Evolutionary conservation across 92 coral and sea anemone genomes (phyloP), one percentile per base, ranked within the genome.

Genomic region (Nematostella vectensis): DNA sequence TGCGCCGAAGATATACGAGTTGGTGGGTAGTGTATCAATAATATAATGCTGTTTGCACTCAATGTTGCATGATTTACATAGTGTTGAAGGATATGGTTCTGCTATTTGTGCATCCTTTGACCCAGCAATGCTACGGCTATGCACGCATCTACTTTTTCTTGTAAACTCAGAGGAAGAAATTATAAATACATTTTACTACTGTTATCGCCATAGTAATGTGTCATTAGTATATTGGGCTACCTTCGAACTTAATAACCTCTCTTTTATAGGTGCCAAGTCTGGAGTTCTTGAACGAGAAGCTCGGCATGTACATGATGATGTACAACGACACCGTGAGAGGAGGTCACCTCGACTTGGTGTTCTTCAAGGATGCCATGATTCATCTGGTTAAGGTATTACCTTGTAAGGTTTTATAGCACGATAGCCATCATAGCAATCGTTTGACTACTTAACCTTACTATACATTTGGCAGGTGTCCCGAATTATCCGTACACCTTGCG

Each of bases 291-390:
- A 85, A 85, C 70, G 95, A 85, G 66, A 80, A 83, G 71, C 83
- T 85, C 11, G 63, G 74, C 45, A 72, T 60, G 60, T 80, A 75
- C 72, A 85, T 85, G 95, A 48, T 59, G 21, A 82, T 75, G 80
- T 85, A 85, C 59, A 85, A 85, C 24, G 95, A 85, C 31, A 85
- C 87, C 42, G 88, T 85, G 9, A 66, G 95, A 52, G 95, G 95
- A 27, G 95, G 77, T 10, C 80, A 70, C 22, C 67, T 85, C 49
- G 94, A 85, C 25, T 74, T 85, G 19, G 94, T 85, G 56, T 85
- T 85, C 48, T 85, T 85, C 68, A 85, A 85, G 53, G 94, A 85
- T 60, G 94, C 94, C 22, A 85, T 85, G 94, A 74, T 65, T 23
- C 94, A 85, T 48, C 61, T 85, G 36, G 83, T 85, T 11, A 85